Percentiles rank a stretch among this genome's conserved stretches.
Conservation (phyloP, 1,140 invertebrate genomes). For the Bombus sylvicola region DNA sequence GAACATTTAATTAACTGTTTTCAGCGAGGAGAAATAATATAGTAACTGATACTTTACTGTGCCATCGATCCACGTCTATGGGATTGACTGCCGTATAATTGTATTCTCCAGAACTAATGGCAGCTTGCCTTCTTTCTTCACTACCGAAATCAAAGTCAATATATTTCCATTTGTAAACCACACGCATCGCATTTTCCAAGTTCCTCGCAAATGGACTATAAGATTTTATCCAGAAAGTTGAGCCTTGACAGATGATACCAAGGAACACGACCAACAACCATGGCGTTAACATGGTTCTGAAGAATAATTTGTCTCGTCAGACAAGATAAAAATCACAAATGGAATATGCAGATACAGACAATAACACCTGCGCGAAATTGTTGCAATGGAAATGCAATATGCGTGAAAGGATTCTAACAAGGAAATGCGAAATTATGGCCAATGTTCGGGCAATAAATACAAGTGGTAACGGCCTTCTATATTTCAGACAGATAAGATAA, state of each 20-base stretch:
- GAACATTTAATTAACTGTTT: neutral
- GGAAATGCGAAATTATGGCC: no score
- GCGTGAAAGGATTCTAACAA: neutral
- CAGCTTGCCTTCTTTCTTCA: conserved; percentile 64
- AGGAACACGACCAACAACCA: neutral
- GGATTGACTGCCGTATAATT: neutral
- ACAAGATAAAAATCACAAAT: neutral
- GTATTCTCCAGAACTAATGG: conserved; percentile 80
- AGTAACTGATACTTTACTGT: neutral
- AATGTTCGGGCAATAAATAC: neutral
- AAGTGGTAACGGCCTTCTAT: neutral
- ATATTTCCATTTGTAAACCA: conserved; percentile 62
- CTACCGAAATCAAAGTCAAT: conserved; percentile 58
- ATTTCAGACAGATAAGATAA: neutral
- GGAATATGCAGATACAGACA: no score
- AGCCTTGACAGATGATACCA: neutral
- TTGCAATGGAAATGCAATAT: neutral
- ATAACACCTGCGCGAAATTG: neutral
- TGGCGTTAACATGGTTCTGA: neutral
- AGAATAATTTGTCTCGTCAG: neutral
- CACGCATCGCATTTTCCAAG: neutral
- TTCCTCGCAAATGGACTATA: no score
- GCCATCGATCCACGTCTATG: neutral
- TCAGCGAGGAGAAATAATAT: neutral
- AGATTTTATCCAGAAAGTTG: neutral